phyloP scores from a whole-genome alignment of 2,888 invertebrate species.

The Camptogramma bilineatum region DNA sequence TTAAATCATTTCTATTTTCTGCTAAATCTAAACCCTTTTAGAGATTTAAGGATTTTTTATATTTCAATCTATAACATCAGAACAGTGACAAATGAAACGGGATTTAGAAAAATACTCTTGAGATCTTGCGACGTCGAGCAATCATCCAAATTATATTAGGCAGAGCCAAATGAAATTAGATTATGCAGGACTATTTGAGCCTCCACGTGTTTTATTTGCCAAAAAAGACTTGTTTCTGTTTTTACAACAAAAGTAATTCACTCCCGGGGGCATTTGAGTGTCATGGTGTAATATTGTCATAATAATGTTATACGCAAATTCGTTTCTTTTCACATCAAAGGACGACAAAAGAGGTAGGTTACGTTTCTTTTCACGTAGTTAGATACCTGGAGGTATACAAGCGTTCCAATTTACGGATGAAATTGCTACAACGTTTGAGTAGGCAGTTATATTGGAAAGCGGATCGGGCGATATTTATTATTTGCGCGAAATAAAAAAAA shows the following conservation, averaged over 20 bases:
- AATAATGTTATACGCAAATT: slow-evolving; percentile 64
- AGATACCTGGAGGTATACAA: slow-evolving; percentile 45
- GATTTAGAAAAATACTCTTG: slow-evolving; percentile 24
- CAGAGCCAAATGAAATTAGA: slow-evolving; percentile 44
- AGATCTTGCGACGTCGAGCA: slow-evolving; percentile 38
- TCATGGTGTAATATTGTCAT: slow-evolving; percentile 57
- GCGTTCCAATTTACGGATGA: slow-evolving; percentile 57
- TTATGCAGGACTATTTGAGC: slow-evolving; percentile 33
- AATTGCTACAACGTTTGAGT: slow-evolving; percentile 56
- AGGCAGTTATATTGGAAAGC: slow-evolving; percentile 47
- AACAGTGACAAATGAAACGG: slow-evolving; percentile 22
- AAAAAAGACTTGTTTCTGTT: slow-evolving; percentile 37
- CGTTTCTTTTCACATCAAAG: slow-evolving; percentile 66
- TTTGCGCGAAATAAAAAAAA: slow-evolving; percentile 41
- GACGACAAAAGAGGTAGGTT: slow-evolving; percentile 58
- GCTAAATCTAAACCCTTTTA: neutral
- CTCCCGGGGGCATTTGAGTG: slow-evolving; percentile 52
- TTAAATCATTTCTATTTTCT: neutral
- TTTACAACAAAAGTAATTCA: slow-evolving; percentile 45
- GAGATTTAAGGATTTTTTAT: slow-evolving; percentile 5
- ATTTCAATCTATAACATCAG: slow-evolving; percentile 13
- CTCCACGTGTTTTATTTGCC: slow-evolving; percentile 46
- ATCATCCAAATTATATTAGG: slow-evolving; percentile 45
- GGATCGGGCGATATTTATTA: slow-evolving; percentile 49
- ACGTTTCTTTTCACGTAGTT: slow-evolving; percentile 40